phyloP scores from a whole-genome alignment of 2,888 invertebrate species.

The Brachycybe producta region DNA sequence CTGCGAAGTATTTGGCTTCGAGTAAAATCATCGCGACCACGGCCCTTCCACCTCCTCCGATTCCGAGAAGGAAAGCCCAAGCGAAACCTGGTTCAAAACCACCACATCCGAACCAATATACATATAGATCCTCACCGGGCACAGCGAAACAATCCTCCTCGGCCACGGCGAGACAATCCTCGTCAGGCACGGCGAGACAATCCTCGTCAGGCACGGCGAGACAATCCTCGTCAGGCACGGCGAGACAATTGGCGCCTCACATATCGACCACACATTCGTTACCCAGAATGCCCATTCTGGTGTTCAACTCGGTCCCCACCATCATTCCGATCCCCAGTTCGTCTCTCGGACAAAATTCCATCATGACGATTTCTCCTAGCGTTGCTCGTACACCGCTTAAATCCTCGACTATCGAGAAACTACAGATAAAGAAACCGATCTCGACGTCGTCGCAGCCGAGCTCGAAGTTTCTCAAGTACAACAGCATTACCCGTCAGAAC shows the following conservation, averaged over 20 bases:
- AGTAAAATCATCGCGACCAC: constrained; percentile 12
- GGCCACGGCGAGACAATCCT: neutral
- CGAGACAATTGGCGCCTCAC: neutral
- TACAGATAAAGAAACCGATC: neutral
- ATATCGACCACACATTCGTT: neutral
- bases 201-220: neutral
- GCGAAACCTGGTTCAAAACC: no score
- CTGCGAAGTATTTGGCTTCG: constrained; percentile 14
- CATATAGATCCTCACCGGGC: neutral
- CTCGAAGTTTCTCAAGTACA: neutral
- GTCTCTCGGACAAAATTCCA: neutral
- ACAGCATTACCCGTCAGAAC: neutral
- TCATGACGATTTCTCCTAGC: neutral
- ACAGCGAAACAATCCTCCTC: neutral
- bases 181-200: neutral
- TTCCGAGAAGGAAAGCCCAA: neutral
- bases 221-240: neutral
- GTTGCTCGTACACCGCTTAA: neutral
- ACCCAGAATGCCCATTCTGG: constrained; percentile 9
- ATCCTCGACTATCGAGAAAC: neutral
- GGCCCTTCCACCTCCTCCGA: neutral
- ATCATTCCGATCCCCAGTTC: neutral
- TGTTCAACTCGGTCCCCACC: constrained; percentile 1
- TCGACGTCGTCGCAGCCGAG: neutral
- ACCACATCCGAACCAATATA: neutral